These are phyloP conservation scores for Eupristina koningsbergeri DNA, from an alignment of 1,140 invertebrate genomes.

Conservation along the genomic window DNA sequence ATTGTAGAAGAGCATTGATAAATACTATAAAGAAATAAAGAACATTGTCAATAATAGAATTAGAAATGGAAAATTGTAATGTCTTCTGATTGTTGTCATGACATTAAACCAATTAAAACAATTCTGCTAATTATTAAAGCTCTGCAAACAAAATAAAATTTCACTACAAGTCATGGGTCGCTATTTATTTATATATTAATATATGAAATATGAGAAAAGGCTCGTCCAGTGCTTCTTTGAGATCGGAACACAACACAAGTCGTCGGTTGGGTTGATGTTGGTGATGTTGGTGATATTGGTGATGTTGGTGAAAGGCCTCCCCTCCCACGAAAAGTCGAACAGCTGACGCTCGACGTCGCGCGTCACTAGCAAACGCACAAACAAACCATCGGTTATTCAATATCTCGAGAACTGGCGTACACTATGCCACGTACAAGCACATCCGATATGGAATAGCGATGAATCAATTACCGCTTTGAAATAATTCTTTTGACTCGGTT, in stretches of 20 bases:
- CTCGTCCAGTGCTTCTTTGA: constrained; percentile 1
- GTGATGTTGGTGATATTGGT: too few species aligned
- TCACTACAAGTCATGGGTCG: too few species aligned
- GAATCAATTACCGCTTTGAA: constrained; percentile 26
- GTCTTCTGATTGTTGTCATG: too few species aligned
- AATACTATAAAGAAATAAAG: too few species aligned
- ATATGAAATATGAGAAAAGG: not conserved
- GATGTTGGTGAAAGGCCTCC: not conserved
- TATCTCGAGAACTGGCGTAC: constrained; percentile 7
- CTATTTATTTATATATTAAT: too few species aligned
- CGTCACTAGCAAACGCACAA: not conserved
- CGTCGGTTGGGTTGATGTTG: not conserved
- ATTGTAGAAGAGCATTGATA: too few species aligned
- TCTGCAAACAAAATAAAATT: too few species aligned
- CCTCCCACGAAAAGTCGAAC: not conserved
- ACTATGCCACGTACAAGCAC: not conserved
- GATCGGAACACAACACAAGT: not conserved
- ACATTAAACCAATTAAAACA: too few species aligned
- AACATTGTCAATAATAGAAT: too few species aligned
- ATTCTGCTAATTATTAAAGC: too few species aligned
- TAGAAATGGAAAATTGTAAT: too few species aligned
- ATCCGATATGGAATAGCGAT: constrained; percentile 22
- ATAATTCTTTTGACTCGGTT: not conserved
- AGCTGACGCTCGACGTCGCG: constrained; percentile 12
- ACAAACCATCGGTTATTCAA: constrained; percentile 19